These are phyloP conservation scores for Pseudococcus longispinus DNA, from an alignment of 2,888 invertebrate species.

Conservation along the genomic window DNA sequence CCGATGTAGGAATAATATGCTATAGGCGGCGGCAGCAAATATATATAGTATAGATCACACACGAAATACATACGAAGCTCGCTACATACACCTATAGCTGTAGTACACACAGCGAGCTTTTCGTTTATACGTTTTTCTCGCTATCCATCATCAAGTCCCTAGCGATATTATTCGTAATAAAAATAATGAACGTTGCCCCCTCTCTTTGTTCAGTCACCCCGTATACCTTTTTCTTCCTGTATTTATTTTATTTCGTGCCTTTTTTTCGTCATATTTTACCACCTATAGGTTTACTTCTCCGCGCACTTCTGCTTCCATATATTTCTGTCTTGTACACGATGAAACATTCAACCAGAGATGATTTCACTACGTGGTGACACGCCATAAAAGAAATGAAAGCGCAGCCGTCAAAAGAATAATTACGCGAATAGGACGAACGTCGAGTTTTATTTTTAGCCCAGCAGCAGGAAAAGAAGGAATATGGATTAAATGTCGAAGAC, in stretches of 20 bases:
- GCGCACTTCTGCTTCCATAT: background rate
- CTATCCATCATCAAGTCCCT: conserved; percentile 40
- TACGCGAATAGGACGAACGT: conserved; percentile 4
- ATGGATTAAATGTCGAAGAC: background rate
- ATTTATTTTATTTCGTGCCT: conserved; percentile 23
- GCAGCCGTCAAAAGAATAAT: conserved; percentile 7
- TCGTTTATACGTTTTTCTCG: conserved; percentile 10
- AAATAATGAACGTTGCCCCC: conserved; percentile 33
- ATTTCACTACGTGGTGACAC: background rate
- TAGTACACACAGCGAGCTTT: background rate
- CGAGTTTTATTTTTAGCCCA: background rate
- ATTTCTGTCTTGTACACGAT: background rate
- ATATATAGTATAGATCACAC: background rate
- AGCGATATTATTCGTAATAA: conserved; percentile 45
- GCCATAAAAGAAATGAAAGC: conserved; percentile 22
- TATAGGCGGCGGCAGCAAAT: background rate
- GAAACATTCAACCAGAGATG: conserved; percentile 30
- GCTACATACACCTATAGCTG: background rate
- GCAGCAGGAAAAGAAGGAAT: background rate
- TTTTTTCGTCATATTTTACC: conserved; percentile 26
- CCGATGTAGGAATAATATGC: background rate
- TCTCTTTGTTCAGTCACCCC: background rate
- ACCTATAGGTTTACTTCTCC: conserved; percentile 3
- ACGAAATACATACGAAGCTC: background rate
- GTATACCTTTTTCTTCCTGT: conserved; percentile 3